Evolutionary conservation across 1,140 invertebrate species (phyloP), one percentile per base, ranked within the genome.

Genomic region (Physella acuta): DNA sequence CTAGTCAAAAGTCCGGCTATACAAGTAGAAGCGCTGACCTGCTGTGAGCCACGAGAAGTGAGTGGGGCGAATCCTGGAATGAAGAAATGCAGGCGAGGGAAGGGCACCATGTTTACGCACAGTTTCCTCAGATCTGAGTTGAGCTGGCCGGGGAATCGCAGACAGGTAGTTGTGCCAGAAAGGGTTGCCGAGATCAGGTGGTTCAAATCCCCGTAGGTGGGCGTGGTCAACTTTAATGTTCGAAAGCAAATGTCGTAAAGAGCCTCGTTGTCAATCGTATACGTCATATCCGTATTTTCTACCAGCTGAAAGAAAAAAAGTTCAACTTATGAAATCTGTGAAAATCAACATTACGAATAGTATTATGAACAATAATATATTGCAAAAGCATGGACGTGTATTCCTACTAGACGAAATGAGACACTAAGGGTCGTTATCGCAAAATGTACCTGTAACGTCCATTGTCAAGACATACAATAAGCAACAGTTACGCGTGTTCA

Each of bases 81-180:
- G 44, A 59, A 52, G 39, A 53, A 62, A 55, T 36, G 64, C 24
- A 55, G 44, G 3, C 52, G 64, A 17, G 64, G 64, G 30, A 67
- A 67, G 17, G 64, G 49, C 34, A 52, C 44, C 59, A 62, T 36
- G 30, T 63, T 70, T 20, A 44, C 59, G 56, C 26, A 52, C 2
- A 51, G 44, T 30, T 61, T 63, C 30, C 60, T 70, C n/a, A 62
- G n/a, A 11, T 39, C 44, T 53, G 95, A 94, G 63, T 94, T 94
- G 75, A 94, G 79, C 81, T 94, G 93, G 74, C 93, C 91, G 26
- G 91, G 91, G 81, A 92, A 92, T 73, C 91, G 84, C 0, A 92
- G 87, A 76, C 94, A 96, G 4, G 91, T 91, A 0, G 92, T 93
- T 90, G 95, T 95, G 84, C 92, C 92, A 2, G 92, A 92, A 88